Base-by-base conservation (phyloP, 2,797 vertebrate species). In the Diglossa cyanea region DNA sequence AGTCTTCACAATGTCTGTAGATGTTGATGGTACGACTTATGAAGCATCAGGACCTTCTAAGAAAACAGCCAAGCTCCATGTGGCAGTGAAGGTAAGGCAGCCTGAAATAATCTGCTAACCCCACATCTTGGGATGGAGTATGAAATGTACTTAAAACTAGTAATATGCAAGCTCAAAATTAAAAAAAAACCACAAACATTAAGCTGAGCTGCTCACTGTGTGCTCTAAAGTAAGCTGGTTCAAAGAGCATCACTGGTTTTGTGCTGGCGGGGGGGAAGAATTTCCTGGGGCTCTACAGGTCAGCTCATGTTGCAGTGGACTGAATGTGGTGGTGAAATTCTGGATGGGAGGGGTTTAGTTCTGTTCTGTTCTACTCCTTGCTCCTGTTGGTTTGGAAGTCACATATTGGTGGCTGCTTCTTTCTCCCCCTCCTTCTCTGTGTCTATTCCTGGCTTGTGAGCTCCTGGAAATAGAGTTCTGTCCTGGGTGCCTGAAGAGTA, bases 1-100 rank as follows among this genome's bases (percentile, higher is more conserved):
- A 2, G 99, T 99, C 98, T 99, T 99, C 98, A 99, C 99, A 91
- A 99, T 99, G 99, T 99, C 99, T 55, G 99, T 99, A 91, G 99
- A 99, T 86, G 98, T 99, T 96, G 99, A 99, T 47, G 99, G 99
- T 75, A 99, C 98, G 39, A 97, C 98, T 71, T 99, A 99, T 2
- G 99, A 99, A 98, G 99, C 99, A 31, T 99, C 99, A 30, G 99
- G 99, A 83, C 99, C 99, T 94, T 99, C 99, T 86, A 99, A 99
- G 98, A 99, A 99, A 98, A 99, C 99, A 10, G 99, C 99, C 96
- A 99, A 99, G 97, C 99, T 99, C 95, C 99, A 99, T 4, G 99
- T 99, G 67, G 99, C 99, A 33, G 99, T 99, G 88, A 99, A 99
- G 99, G 99, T 99, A 97, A 87, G 94, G 55, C 57, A 55, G 55